Evolutionary conservation across 1,140 invertebrate genomes (phyloP), one percentile per base, ranked within the genome.

Genomic region (Apis cerana): DNA sequence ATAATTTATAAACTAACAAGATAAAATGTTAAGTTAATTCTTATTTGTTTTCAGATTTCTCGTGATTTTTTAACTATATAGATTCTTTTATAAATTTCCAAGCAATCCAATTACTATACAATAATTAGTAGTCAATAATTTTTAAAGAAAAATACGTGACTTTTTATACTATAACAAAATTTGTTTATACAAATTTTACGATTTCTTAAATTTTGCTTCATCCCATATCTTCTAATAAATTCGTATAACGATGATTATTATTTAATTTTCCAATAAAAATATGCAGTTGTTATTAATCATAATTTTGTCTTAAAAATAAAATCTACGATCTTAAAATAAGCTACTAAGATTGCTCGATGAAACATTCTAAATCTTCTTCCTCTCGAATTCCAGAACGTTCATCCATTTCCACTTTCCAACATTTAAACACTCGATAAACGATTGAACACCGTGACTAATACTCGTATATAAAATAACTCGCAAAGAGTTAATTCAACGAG

Each of bases 401-500:
- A 13, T 33, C 15, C 15, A 15, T 15, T 23, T 58, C 17, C 43
- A 13, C 15, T 33, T 7, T 23, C 12, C 33, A 33, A 2, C 33
- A 3, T 3, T 33, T 43, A 43, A 59, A 19, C 54, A 23, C 7
- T 43, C 79, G 79, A 80, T 80, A 75, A 80, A 75, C 27, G 79
- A 80, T 80, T 52, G 70, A 8, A 50, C 27, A 27, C 17, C 10
- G 12, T 33, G 58, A n/a, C 33, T 48, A 23, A 27, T 58, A 59
- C 58, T 4, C 33, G 71, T 33, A 23, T 50, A 13, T 56, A 1
- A 59, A 19, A 43, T 43, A 72, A 27, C 33, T 7, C 33, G 69
- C 21, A 64, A 64, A 56, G 54, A 48, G 80, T 82, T 76, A 76
- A 76, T 82, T 82, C 62, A 68, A 81, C 62, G 71, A 75, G 62